phyloP scores from a whole-genome alignment of 53 echinoderm and acorn worm genomes.

The Glandiceps talaboti region DNA sequence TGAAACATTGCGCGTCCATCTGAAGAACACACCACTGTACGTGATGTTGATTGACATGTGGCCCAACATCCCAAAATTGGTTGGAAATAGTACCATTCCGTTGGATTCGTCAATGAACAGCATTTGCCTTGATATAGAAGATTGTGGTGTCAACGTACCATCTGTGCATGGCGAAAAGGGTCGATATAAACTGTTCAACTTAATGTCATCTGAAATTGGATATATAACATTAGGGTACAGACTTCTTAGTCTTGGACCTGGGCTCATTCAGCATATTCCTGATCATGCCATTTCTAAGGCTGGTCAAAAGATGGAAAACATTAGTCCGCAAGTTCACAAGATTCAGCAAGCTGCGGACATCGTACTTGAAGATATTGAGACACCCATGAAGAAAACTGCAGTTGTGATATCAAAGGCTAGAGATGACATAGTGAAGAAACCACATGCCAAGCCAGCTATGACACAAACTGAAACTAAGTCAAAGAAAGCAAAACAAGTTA shows the following conservation, averaged over 20 bases:
- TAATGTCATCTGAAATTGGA: slow-evolving; percentile 85
- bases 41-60: slow-evolving; percentile 79
- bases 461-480: slow-evolving; percentile 18
- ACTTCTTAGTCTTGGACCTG: slow-evolving; percentile 69
- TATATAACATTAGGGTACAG: slow-evolving; percentile 56
- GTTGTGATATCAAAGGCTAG: slow-evolving; percentile 17
- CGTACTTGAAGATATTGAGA: neutral
- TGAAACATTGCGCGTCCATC: slow-evolving; percentile 34
- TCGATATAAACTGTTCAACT: slow-evolving; percentile 62
- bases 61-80: slow-evolving; percentile 56
- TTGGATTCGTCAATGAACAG: slow-evolving; percentile 30
- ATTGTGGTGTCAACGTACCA: slow-evolving; percentile 52
- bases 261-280: slow-evolving; percentile 73
- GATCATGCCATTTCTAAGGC: slow-evolving; percentile 17
- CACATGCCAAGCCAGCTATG: slow-evolving; percentile 1
- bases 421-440: neutral
- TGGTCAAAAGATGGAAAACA: neutral
- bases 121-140: slow-evolving; percentile 48
- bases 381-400: neutral
- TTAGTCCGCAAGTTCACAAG: neutral
- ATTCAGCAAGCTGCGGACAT: neutral
- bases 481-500: neutral
- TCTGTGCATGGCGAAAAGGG: slow-evolving; percentile 65
- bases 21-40: slow-evolving; percentile 74
- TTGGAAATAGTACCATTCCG: slow-evolving; percentile 64